Evolutionary conservation across 2,113 vertebrate genomes (phyloP).

Genomic region (Halcyon senegalensis): DNA sequence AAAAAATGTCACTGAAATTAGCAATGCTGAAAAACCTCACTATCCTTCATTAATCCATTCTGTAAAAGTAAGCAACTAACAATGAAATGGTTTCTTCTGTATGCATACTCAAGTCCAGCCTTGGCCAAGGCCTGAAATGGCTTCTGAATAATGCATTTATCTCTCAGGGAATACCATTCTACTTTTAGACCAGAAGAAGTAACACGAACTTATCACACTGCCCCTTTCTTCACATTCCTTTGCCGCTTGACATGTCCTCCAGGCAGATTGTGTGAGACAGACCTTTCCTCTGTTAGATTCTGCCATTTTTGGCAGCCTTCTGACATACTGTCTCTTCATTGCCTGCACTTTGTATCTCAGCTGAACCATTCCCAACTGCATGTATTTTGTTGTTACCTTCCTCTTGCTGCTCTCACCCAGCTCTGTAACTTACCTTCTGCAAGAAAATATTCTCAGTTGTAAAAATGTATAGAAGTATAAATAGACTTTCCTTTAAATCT

Average conservation of each 20-base stretch:
- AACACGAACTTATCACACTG: background rate
- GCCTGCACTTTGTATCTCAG: background rate
- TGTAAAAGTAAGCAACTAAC: background rate
- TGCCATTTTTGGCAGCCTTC: conserved; percentile 35
- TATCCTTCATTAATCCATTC: background rate
- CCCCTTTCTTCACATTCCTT: conserved; percentile 13
- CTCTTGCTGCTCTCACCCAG: background rate
- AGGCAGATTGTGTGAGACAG: conserved; percentile 25
- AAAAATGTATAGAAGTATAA: background rate
- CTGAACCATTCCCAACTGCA: background rate
- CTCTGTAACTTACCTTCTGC: background rate
- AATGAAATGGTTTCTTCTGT: background rate
- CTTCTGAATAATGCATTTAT: conserved; percentile 44
- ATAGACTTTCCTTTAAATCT: conserved; percentile 8
- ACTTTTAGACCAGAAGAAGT: conserved; percentile 25
- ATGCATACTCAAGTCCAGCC: background rate
- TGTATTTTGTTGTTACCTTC: background rate
- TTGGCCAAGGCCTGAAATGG: background rate
- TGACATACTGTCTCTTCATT: background rate
- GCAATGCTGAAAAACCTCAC: background rate
- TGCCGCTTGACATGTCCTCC: conserved; percentile 15
- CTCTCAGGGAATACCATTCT: conserved; percentile 16
- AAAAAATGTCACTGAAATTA: background rate
- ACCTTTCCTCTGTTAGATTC: background rate
- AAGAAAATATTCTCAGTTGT: background rate